A percentile compares a stretch with the other conserved stretches of the same genome.
Evolutionary conservation across 2,888 invertebrate species (phyloP).

Genomic region (Synanthedon myopaeformis): DNA sequence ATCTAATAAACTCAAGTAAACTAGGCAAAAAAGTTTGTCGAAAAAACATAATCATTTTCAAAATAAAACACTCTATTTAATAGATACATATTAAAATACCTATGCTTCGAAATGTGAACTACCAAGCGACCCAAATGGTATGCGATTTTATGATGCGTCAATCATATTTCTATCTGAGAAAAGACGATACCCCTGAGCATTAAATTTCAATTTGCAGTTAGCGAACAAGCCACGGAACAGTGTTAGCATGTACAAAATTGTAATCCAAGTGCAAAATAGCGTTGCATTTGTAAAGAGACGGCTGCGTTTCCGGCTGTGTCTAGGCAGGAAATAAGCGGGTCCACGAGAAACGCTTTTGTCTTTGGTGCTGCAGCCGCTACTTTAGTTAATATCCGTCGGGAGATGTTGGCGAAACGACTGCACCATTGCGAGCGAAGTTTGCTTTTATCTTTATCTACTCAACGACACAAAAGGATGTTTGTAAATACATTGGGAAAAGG

Average conservation of each 20-base stretch:
- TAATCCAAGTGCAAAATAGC: background rate
- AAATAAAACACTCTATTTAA: too few species aligned
- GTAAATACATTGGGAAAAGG: background rate
- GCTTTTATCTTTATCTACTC: background rate
- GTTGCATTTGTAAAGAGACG: slow-evolving; percentile 18
- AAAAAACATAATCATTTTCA: too few species aligned
- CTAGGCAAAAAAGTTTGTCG: too few species aligned
- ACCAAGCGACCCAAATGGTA: too few species aligned
- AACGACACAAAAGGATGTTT: background rate
- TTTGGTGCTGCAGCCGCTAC: slow-evolving; percentile 4
- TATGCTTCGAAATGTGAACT: too few species aligned
- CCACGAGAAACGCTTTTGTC: slow-evolving; percentile 43
- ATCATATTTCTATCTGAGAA: too few species aligned
- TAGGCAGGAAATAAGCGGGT: slow-evolving; percentile 57
- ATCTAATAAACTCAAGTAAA: too few species aligned
- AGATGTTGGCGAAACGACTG: background rate
- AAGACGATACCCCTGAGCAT: too few species aligned
- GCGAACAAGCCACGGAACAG: too few species aligned
- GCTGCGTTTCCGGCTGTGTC: slow-evolving; percentile 45
- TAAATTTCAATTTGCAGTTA: too few species aligned
- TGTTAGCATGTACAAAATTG: background rate
- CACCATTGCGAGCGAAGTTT: background rate
- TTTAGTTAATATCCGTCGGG: slow-evolving; percentile 24
- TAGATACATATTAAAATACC: too few species aligned
- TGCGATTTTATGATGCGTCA: too few species aligned